phyloP scores from a whole-genome alignment of 2,113 vertebrate genomes.

The Ibidorhyncha struthersii region DNA sequence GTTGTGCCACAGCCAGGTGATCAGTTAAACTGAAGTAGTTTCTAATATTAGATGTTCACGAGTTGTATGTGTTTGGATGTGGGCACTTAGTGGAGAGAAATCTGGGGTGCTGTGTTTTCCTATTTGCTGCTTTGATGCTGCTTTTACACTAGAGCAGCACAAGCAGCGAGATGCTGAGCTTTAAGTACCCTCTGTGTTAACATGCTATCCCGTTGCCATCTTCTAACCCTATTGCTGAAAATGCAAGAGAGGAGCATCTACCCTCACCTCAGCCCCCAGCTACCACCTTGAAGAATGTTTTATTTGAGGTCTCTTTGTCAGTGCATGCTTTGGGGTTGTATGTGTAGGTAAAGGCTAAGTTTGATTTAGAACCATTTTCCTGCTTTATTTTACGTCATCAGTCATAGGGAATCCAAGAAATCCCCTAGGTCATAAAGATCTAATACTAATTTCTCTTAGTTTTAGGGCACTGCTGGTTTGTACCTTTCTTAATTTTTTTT shows the following conservation, averaged over 20 bases:
- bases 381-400: not conserved
- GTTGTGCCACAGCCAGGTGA: not conserved
- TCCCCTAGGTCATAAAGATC: not conserved
- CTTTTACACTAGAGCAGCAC: not conserved
- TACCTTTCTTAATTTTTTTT: not conserved
- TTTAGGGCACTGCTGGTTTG: not conserved
- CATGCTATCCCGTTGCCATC: accelerated
- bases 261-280: not conserved
- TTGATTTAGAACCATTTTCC: not conserved
- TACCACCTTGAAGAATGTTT: not conserved
- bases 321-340: not conserved
- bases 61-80: not conserved
- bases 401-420: not conserved
- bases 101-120: not conserved
- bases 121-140: not conserved
- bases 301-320: not conserved
- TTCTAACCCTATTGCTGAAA: not conserved
- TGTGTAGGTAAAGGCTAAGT: not conserved
- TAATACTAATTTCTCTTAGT: not conserved
- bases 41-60: not conserved
- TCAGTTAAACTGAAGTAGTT: not conserved
- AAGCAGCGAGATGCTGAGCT: not conserved
- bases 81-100: not conserved
- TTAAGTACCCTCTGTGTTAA: not conserved
- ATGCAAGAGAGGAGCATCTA: not conserved